These are phyloP conservation scores for Quadroppia sp. DNA, from an alignment of 2,888 invertebrate species.

Conservation along the genomic window DNA sequence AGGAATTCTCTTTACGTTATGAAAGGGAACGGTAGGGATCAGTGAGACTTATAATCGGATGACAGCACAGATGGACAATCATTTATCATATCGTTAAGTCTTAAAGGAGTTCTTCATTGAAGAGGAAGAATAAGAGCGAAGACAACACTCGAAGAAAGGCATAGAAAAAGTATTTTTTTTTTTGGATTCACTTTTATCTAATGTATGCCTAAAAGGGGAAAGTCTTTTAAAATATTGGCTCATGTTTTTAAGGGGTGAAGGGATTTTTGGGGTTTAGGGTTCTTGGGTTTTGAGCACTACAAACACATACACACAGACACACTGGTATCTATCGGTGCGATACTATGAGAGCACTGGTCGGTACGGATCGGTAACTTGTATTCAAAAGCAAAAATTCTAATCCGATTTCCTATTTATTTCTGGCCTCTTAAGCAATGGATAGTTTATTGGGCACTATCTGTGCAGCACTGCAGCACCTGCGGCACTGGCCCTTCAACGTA, in stretches of 20 bases:
- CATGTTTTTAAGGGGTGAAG: not conserved
- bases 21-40: not conserved
- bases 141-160: not conserved
- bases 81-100: conserved; percentile 7
- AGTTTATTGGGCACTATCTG: not conserved
- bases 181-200: not conserved
- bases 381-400: conserved; percentile 1
- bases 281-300: not conserved
- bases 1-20: too few relatives aligned
- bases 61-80: conserved; percentile 2
- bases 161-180: not conserved
- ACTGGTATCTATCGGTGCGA: not conserved
- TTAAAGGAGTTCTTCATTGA: not conserved
- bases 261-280: not conserved
- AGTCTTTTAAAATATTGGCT: not conserved
- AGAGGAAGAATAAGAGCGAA: not conserved
- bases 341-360: conserved; percentile 8
- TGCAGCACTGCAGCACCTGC: not conserved
- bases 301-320: too few relatives aligned
- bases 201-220: not conserved
- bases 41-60: not conserved
- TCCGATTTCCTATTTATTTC: conserved; percentile 14
- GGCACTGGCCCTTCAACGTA: not conserved
- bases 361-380: conserved; percentile 11
- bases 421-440: conserved; percentile 13